Evolutionary conservation across 2,113 vertebrate species (phyloP), one percentile per base, ranked within the genome.

Genomic region (Neolamprologus sp.): DNA sequence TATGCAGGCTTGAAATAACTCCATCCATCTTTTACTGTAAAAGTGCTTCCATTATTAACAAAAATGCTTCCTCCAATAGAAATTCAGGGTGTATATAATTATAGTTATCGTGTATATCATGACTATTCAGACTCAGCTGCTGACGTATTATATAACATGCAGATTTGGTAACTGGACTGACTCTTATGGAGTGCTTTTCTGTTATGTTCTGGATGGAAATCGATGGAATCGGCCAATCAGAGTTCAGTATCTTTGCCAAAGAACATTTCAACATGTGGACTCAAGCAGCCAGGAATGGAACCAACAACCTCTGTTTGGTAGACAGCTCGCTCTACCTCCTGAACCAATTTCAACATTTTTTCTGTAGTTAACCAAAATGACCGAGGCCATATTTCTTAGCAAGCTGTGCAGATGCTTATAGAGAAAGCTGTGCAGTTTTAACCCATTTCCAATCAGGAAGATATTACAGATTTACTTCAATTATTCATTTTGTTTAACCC

Each of bases 31-130:
- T 73, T 26, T 45, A 28, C n/a, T 5, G 13, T 73, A 3, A 45
- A 28, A 26, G 14, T 47, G 40, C 40, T 45, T 47, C 68, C 40
- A 47, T 60, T 71, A 16, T 23, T 71, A 42, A 0, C n/a, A 63
- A 63, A 63, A 63, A 63, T 35, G 2, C 37, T 73, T 73, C 68
- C 21, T 26, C 13, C 68, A 73, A 17, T 17, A 26, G 5, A 45
- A 73, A 73, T 73, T 35, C 2, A 63, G 58, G 58, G 9, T 60
- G 57, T 60, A 31, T 60, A 60, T 60, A 60, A 60, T 60, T 60
- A 60, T 17, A 60, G 57, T 60, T 60, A 17, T 31, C 0, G 0
- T 63, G 0, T 35, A 7, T n/a, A n/a, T 63, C 17, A 63, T 63
- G 17, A 63, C 12, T 23, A 23, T 71, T 42, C 37, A 9, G n/a